Evolutionary conservation across 2,888 invertebrate species (phyloP).

Genomic region (Drosophila koepferae): DNA sequence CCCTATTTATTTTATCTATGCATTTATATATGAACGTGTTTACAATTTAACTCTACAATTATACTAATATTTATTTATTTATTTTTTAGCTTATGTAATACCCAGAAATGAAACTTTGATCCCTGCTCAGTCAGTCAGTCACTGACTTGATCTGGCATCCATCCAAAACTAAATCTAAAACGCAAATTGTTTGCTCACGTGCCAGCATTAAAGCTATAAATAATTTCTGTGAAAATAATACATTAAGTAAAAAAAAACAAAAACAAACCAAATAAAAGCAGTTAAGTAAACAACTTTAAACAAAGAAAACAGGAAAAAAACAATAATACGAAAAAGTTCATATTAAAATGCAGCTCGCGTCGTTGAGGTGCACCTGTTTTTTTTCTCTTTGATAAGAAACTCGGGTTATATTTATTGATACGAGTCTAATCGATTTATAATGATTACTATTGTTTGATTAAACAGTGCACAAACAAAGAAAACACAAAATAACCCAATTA

Average conservation of each 20-base stretch:
- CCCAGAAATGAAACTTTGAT: slow-evolving; percentile 27
- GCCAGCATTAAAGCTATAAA: slow-evolving; percentile 44
- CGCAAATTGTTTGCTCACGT: slow-evolving; percentile 58
- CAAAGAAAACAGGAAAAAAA: slow-evolving; percentile 24
- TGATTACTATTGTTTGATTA: not conserved
- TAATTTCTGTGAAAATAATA: slow-evolving; percentile 21
- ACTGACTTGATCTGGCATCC: slow-evolving; percentile 33
- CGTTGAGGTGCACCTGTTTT: slow-evolving; percentile 1
- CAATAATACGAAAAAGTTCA: not conserved
- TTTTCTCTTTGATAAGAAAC: slow-evolving; percentile 20
- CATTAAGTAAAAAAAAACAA: slow-evolving; percentile 9
- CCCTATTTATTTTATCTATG: not conserved
- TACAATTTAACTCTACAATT: not conserved
- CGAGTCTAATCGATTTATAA: slow-evolving; percentile 11
- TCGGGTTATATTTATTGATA: not conserved
- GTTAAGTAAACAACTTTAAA: slow-evolving; percentile 14
- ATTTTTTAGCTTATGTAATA: slow-evolving; percentile 29
- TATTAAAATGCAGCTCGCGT: slow-evolving; percentile 5
- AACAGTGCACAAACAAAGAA: not conserved
- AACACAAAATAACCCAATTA: not conserved
- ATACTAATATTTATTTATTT: not conserved
- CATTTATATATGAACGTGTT: not conserved
- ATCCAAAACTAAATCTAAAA: slow-evolving; percentile 47
- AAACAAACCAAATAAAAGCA: slow-evolving; percentile 9
- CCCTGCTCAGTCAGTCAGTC: slow-evolving; percentile 6